Evolutionary conservation across 1,140 invertebrate species (phyloP).

Genomic region (Sesamia nonagrioides): DNA sequence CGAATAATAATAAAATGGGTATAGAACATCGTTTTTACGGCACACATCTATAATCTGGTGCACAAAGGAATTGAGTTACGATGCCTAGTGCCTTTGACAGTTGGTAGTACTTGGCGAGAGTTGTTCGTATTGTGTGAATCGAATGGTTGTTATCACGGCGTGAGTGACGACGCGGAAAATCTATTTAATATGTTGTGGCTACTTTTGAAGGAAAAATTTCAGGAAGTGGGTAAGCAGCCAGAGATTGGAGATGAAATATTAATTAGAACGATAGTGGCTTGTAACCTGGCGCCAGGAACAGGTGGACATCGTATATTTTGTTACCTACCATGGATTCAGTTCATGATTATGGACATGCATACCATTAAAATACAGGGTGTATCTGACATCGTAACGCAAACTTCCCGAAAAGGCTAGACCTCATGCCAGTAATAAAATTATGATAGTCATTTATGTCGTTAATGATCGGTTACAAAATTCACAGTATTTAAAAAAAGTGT

Average conservation of each 20-base stretch:
- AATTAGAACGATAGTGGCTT: no score
- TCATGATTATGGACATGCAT: no score
- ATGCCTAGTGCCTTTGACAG: slow-evolving; percentile 34
- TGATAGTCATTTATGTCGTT: no score
- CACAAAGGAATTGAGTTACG: slow-evolving; percentile 35
- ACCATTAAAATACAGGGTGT: no score
- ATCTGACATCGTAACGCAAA: no score
- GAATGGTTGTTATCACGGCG: slow-evolving; percentile 2
- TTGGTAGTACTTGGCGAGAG: slow-evolving; percentile 35
- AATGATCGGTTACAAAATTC: no score
- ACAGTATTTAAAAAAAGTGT: no score
- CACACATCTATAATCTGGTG: slow-evolving; percentile 21
- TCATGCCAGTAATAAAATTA: no score
- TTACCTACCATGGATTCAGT: no score
- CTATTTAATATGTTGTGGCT: not conserved
- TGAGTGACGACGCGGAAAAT: slow-evolving; percentile 2
- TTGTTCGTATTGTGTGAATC: slow-evolving; percentile 29
- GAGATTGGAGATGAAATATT: not conserved
- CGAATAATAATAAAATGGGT: not conserved
- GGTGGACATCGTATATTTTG: no score
- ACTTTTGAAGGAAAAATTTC: slow-evolving; percentile 5
- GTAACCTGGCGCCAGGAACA: no score
- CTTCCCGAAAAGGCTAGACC: no score
- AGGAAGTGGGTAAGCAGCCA: not conserved
- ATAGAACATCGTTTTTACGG: not conserved